Conservation (phyloP, 2,888 invertebrate genomes). For the Dolichopus griseipennis region DNA sequence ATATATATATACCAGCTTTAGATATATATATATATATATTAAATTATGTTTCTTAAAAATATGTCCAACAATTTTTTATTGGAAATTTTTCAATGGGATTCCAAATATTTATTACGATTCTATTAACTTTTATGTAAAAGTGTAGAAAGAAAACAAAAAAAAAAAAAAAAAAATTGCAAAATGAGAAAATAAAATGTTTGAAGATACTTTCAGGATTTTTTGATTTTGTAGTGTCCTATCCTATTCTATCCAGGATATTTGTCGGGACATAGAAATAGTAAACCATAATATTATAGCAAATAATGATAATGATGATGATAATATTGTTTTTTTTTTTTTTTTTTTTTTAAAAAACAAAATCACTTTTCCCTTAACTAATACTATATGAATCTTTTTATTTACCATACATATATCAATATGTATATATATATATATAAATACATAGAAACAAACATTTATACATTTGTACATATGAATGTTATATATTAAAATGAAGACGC, state of each 20-base stretch:
- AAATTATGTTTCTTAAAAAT: no score
- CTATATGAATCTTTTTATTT: no score
- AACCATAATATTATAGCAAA: background rate
- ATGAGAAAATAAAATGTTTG: background rate
- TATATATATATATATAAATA: no score
- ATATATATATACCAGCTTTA: no score
- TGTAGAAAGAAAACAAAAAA: background rate
- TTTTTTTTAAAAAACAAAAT: background rate
- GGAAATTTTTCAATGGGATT: background rate
- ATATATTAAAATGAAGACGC: slow-evolving; percentile 22
- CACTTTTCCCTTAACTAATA: background rate
- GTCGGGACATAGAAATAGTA: background rate
- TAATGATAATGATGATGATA: slow-evolving; percentile 1
- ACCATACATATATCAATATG: no score
- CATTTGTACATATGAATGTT: no score
- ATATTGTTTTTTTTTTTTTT: background rate
- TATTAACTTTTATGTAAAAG: background rate
- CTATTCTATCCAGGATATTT: slow-evolving; percentile 4
- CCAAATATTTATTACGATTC: slow-evolving; percentile 1
- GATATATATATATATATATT: no score
- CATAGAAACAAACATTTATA: no score
- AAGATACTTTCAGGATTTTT: background rate
- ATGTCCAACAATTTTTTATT: background rate
- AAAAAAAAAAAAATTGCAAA: background rate
- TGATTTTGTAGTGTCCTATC: background rate